Conservation (phyloP, 2,888 invertebrate species). For the Sesia bembeciformis region DNA sequence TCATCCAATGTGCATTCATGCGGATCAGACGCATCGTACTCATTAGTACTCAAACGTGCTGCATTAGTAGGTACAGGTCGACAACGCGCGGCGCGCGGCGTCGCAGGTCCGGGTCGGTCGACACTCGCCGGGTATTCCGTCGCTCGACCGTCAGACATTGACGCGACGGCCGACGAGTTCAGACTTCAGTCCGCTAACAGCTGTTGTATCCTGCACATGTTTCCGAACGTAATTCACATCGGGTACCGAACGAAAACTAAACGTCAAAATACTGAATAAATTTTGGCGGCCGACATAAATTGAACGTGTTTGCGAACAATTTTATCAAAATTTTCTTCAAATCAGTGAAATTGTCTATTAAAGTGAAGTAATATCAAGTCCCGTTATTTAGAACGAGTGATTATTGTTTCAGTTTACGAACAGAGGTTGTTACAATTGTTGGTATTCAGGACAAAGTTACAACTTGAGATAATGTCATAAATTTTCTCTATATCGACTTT, state of each 20-base stretch:
- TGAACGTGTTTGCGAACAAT: no score
- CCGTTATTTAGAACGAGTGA: background rate
- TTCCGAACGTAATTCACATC: background rate
- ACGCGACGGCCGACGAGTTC: background rate
- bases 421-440: background rate
- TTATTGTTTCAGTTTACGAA: conserved; percentile 6
- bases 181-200: conserved; percentile 42
- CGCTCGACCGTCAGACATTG: background rate
- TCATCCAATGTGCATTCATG: background rate
- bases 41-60: background rate
- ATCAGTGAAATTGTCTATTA: background rate
- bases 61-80: conserved; percentile 7
- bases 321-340: background rate
- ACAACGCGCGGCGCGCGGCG: conserved; percentile 15
- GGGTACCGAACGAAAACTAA: no score
- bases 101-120: conserved; percentile 23
- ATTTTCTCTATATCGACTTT: no score
- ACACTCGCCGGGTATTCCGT: conserved; percentile 1
- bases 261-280: no score
- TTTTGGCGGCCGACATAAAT: no score
- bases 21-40: background rate
- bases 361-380: background rate
- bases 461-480: no score
- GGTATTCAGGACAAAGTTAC: no score
- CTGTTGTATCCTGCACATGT: conserved; percentile 32